Evolutionary conservation across 2,888 invertebrate species (phyloP).

Genomic region (Deroplatys truncata): DNA sequence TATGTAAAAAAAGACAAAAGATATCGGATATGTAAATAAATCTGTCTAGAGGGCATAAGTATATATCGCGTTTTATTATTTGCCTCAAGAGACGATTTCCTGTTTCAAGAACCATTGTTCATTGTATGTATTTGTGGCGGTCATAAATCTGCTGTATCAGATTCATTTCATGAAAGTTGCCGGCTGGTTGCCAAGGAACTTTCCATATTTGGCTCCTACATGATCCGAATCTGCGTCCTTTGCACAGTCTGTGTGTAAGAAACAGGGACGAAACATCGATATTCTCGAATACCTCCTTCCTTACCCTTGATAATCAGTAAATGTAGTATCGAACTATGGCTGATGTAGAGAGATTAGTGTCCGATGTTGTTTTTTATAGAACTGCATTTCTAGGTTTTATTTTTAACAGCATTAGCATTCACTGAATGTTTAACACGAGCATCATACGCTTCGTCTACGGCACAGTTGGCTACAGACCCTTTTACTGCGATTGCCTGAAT

Average conservation of each 20-base stretch:
- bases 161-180: not conserved
- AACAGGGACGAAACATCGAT: no score
- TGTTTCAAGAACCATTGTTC: not conserved
- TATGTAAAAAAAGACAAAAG: not conserved
- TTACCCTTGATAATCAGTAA: no score
- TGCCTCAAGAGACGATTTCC: not conserved
- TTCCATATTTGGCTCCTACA: not conserved
- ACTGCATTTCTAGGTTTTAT: no score
- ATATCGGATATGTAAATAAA: not conserved
- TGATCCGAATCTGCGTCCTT: not conserved
- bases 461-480: no score
- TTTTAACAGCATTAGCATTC: no score
- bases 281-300: no score
- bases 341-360: no score
- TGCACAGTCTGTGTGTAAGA: not conserved
- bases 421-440: no score
- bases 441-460: no score
- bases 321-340: no score
- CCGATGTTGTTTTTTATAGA: no score
- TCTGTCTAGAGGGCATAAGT: not conserved
- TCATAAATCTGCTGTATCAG: not conserved
- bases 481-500: no score
- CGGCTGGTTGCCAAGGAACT: not conserved
- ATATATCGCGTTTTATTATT: not conserved
- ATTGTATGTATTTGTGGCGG: not conserved